Conservation (phyloP, 1,140 invertebrate genomes). For the Idris sp. region DNA sequence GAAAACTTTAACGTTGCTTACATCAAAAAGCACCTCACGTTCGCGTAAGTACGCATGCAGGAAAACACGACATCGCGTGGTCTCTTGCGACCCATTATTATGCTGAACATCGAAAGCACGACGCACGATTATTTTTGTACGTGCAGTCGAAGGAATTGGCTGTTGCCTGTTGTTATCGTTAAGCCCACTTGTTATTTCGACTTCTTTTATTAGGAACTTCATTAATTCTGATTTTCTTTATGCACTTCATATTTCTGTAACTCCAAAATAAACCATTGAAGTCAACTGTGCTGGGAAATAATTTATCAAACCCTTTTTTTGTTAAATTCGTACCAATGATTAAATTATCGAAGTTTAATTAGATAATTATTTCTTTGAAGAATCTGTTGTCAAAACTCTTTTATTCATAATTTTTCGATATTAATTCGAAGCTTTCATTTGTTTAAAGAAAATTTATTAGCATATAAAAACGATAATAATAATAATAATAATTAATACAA, state of each 20-base stretch:
- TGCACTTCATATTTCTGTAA: background rate
- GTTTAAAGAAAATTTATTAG: no score
- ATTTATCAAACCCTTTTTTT: no score
- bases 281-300: no score
- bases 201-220: constrained; percentile 20
- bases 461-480: no score
- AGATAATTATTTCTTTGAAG: no score
- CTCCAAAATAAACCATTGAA: background rate
- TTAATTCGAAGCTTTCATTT: no score
- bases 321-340: no score
- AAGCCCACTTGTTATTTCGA: constrained; percentile 16
- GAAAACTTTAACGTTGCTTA: constrained; percentile 30
- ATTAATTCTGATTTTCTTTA: constrained; percentile 42
- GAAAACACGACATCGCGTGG: constrained; percentile 51
- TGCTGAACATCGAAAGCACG: constrained; percentile 49
- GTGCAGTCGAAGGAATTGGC: constrained; percentile 54
- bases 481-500: no score
- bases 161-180: constrained; percentile 35
- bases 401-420: no score
- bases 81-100: constrained; percentile 55
- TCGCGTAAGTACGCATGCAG: constrained; percentile 49
- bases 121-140: constrained; percentile 55
- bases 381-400: no score
- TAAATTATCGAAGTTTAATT: no score
- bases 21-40: constrained; percentile 50